Conservation (phyloP, 2,113 vertebrate species). For the Xiphophorus couchianus region DNA sequence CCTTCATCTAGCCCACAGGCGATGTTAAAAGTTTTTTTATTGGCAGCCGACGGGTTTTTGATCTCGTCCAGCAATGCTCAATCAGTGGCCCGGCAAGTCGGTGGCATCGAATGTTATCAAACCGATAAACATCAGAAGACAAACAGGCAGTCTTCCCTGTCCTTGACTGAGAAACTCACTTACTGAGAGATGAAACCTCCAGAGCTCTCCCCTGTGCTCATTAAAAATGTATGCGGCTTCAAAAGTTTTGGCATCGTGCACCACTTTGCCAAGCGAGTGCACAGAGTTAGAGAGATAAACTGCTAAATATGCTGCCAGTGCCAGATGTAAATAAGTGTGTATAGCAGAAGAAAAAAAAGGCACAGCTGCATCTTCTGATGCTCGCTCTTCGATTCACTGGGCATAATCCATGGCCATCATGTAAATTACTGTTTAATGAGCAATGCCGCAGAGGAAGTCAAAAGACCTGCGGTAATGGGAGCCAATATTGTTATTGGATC, state of each 20-base stretch:
- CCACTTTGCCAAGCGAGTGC: conserved; percentile 8
- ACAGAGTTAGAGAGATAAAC: conserved; percentile 1
- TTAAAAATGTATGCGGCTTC: conserved; percentile 45
- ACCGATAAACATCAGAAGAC: conserved; percentile 39
- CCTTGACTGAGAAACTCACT: conserved; percentile 45
- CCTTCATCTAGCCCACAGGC: neutral
- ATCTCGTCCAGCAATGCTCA: conserved; percentile 30
- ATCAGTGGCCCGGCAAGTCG: conserved; percentile 17
- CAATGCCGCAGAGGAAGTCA: conserved; percentile 9
- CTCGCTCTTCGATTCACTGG: neutral
- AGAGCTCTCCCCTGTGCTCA: conserved; percentile 25
- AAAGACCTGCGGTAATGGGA: neutral
- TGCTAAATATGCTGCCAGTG: conserved; percentile 23
- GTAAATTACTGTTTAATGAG: conserved; percentile 1
- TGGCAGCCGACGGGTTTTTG: conserved; percentile 34
- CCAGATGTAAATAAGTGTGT: conserved; percentile 6
- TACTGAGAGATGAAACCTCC: conserved; percentile 40
- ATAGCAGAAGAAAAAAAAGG: conserved; percentile 13
- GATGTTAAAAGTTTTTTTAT: conserved; percentile 16
- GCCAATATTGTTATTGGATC: no score
- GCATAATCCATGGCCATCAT: conserved; percentile 7
- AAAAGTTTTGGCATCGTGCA: conserved; percentile 26
- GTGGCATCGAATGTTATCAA: conserved; percentile 16
- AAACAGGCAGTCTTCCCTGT: conserved; percentile 27
- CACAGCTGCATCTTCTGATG: conserved; percentile 30